These are phyloP conservation scores for Nomada goodeniana DNA, from an alignment of 2,888 invertebrate genomes.

Conservation along the genomic window DNA sequence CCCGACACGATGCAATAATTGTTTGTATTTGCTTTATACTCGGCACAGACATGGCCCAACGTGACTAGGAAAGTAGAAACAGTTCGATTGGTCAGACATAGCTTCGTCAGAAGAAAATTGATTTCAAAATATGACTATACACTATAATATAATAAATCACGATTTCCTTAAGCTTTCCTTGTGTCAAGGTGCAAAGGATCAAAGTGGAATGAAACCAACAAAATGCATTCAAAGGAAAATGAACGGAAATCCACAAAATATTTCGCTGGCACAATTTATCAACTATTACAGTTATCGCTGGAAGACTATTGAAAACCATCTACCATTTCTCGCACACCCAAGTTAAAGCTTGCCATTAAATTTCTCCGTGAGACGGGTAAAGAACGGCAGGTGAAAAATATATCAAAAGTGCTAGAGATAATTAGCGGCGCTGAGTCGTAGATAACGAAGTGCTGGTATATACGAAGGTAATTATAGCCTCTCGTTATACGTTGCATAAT, in stretches of 20 bases:
- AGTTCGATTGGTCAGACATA: not conserved
- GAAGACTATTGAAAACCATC: not conserved
- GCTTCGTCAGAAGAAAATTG: not conserved
- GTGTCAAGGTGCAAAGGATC: not conserved
- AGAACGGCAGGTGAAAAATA: not conserved
- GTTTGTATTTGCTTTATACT: too few species aligned
- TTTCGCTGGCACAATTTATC: not conserved
- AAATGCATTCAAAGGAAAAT: not conserved
- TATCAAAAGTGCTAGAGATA: constrained; percentile 41
- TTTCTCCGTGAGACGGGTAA: not conserved
- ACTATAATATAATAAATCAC: too few species aligned
- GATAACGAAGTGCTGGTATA: constrained; percentile 58
- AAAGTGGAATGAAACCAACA: not conserved
- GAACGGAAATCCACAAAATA: not conserved
- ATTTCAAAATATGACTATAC: not conserved
- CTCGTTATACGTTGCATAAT: constrained; percentile 46
- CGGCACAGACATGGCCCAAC: too few species aligned
- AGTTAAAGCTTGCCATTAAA: not conserved
- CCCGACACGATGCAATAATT: too few species aligned
- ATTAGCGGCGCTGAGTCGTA: constrained; percentile 56
- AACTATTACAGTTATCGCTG: not conserved
- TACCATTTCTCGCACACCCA: not conserved
- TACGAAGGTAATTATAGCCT: constrained; percentile 58
- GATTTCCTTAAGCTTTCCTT: too few species aligned
- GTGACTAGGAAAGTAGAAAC: too few species aligned